phyloP scores from a whole-genome alignment of 2,113 vertebrate genomes.

The Ariopsis seemanni region DNA sequence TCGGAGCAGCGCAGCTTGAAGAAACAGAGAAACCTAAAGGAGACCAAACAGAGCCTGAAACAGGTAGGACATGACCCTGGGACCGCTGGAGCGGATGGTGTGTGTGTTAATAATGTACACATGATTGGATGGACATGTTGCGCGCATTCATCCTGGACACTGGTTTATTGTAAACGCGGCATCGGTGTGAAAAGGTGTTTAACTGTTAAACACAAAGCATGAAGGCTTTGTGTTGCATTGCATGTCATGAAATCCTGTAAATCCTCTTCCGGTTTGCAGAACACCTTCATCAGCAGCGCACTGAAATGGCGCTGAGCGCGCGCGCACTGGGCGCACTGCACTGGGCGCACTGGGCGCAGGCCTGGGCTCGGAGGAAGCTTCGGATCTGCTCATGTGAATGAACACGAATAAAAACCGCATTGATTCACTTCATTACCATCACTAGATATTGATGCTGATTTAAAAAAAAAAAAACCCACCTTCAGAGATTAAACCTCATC shows the following conservation, averaged over 20 bases:
- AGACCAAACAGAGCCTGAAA: constrained; percentile 10
- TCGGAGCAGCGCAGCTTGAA: not conserved
- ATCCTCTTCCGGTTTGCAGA: not conserved
- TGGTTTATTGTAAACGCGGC: not conserved
- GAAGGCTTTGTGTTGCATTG: not conserved
- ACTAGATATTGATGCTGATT: not conserved
- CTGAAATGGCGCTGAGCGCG: not conserved
- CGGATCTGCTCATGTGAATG: not conserved
- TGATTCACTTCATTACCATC: not conserved
- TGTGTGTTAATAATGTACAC: not conserved
- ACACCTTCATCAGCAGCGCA: not conserved
- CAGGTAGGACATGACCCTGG: constrained; percentile 41
- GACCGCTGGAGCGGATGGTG: not conserved
- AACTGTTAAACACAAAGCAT: not conserved
- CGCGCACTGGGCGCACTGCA: not conserved
- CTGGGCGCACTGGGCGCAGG: not conserved
- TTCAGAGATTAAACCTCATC: not conserved
- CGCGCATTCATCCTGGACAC: not conserved
- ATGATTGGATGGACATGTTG: not conserved
- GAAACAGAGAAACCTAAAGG: not conserved
- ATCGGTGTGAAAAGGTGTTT: not conserved
- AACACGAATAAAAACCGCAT: not conserved
- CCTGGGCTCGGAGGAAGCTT: not conserved
- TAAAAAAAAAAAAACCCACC: not conserved
- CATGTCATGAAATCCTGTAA: no score